phyloP scores from a whole-genome alignment of 2,797 vertebrate species.

The Pseudotriccus pelzelni region DNA sequence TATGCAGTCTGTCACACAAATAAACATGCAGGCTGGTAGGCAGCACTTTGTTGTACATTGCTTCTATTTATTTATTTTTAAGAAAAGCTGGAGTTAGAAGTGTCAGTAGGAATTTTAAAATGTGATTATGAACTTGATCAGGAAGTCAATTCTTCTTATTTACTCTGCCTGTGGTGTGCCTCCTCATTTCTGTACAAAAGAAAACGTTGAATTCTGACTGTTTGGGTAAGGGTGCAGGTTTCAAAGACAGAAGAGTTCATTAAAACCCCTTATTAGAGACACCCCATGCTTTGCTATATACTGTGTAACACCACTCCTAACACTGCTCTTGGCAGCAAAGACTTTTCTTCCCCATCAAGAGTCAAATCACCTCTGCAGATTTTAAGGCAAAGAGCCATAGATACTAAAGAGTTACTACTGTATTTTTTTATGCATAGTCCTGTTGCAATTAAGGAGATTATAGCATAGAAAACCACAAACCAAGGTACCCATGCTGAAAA shows the following conservation, averaged over 20 bases:
- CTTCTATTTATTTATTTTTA: background rate
- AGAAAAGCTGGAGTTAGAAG: background rate
- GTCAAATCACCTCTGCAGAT: background rate
- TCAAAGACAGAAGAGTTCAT: background rate
- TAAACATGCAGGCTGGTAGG: background rate
- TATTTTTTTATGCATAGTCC: background rate
- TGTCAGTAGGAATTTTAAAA: background rate
- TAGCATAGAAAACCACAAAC: background rate
- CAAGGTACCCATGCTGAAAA: background rate
- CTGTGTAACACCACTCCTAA: background rate
- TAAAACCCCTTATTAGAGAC: background rate
- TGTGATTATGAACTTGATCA: background rate
- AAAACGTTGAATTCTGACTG: background rate
- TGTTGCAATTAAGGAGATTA: background rate
- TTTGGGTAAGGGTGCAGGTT: background rate
- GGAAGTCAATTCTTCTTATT: background rate
- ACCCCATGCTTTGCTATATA: background rate
- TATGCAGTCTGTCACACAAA: background rate
- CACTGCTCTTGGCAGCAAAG: background rate
- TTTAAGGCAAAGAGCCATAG: background rate
- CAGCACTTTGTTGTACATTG: background rate
- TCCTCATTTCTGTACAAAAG: background rate
- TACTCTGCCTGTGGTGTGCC: background rate
- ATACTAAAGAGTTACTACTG: background rate
- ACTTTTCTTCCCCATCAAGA: background rate